Evolutionary conservation across 2,113 vertebrate genomes (phyloP), one percentile per base, ranked within the genome.

Genomic region (Trochalopteron elliotii): DNA sequence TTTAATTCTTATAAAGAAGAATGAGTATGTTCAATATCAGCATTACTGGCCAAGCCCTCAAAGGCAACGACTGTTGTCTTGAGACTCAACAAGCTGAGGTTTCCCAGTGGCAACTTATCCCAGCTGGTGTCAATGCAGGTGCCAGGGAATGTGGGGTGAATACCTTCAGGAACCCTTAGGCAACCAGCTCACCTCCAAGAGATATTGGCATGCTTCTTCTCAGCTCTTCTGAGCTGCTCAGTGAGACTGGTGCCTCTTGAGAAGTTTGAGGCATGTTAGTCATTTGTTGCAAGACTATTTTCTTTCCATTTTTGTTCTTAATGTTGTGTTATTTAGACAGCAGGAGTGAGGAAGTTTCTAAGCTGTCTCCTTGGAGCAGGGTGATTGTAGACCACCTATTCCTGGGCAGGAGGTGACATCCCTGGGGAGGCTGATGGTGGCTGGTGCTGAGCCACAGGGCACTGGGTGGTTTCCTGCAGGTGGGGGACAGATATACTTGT

Each of bases 241-340:
- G 0, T 3, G 10, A 47, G 28, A 31, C 81, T 30, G 42, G 52
- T 81, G 72, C 6, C 86, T 97, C 92, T 61, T 87, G 86, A 92
- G 90, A 92, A 95, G 85, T 96, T 96, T 22, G 53, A 97, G 83
- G 87, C 79, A 33, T 69, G 71, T 95, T 94, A 93, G 91, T 96
- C 8, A 92, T 87, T 91, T 93, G 74, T 93, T 96, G 74, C 83
- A 49, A 92, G 92, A 93, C 71, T 75, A 35, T 75, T 93, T 87
- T 81, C 75, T 96, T 93, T 89, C 94, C 82, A 5, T 50, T 56
- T 96, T 95, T 94, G 94, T 55, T 24, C 14, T n/a, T 47, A 40
- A 22, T 78, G 39, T 16, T 5, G 0, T 80, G 76, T 33, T 56
- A 33, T 64, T 91, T 82, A 56, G 70, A 81, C 83, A 83, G 79